Evolutionary conservation across 2,888 invertebrate species (phyloP).

Genomic region (Phyllotreta cruciferae): DNA sequence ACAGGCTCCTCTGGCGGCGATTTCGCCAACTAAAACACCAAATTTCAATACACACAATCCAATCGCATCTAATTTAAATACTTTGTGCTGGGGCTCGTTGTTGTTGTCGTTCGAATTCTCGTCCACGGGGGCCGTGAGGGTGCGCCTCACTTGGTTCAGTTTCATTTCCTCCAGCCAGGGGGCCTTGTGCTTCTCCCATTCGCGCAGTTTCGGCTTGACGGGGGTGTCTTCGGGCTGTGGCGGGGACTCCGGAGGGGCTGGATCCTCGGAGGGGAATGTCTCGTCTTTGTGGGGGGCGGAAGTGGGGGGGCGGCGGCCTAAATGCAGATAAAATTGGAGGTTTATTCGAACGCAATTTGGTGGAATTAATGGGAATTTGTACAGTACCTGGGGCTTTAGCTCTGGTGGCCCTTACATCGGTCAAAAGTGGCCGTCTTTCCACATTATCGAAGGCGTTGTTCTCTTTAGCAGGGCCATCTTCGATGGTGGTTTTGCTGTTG

Average conservation of each 20-base stretch:
- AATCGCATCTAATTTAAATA: too few species aligned
- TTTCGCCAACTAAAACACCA: too few species aligned
- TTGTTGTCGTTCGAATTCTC: conserved; percentile 41
- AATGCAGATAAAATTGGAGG: not conserved
- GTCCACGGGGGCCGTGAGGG: conserved; percentile 58
- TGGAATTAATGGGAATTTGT: not conserved
- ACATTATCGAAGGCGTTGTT: conserved; percentile 70
- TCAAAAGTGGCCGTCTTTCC: conserved; percentile 68
- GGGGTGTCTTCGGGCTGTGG: conserved; percentile 34
- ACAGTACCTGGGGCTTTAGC: conserved; percentile 67
- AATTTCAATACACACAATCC: too few species aligned
- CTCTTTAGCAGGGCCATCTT: conserved; percentile 46
- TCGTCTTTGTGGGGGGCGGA: conserved; percentile 56
- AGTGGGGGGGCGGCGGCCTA: conserved; percentile 70
- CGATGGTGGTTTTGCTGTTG: conserved; percentile 58
- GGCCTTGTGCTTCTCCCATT: conserved; percentile 76
- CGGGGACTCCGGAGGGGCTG: too few species aligned
- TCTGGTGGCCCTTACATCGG: conserved; percentile 72
- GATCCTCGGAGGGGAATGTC: conserved; percentile 35
- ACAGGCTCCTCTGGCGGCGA: too few species aligned
- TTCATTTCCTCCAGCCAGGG: conserved; percentile 86
- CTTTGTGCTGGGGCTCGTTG: too few species aligned
- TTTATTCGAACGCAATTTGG: not conserved
- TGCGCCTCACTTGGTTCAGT: conserved; percentile 75
- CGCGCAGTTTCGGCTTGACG: conserved; percentile 69